Percentiles rank a stretch among this genome's conserved stretches.
These are phyloP conservation scores for Passer montanus DNA, from an alignment of 2,113 vertebrate species.

Conservation along the genomic window DNA sequence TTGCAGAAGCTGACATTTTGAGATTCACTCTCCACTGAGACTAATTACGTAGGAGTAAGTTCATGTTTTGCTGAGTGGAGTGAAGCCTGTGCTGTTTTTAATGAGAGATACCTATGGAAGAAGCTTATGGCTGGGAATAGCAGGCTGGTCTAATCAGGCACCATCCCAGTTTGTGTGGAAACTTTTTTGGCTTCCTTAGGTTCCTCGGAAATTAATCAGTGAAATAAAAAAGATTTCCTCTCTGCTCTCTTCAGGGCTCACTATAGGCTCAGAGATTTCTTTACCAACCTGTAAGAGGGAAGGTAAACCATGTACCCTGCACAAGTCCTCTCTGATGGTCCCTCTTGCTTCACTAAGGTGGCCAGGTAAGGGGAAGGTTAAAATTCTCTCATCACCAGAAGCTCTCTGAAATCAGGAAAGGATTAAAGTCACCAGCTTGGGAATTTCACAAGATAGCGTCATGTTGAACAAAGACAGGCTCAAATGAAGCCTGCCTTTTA, in stretches of 20 bases:
- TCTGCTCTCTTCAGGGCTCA: not conserved
- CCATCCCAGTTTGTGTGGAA: fast-evolving
- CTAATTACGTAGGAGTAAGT: not conserved
- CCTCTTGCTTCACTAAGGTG: not conserved
- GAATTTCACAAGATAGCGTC: not conserved
- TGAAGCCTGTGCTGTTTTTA: not conserved
- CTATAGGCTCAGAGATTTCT: not conserved
- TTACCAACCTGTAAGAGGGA: not conserved
- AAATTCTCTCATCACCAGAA: not conserved
- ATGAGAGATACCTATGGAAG: not conserved
- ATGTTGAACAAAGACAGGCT: not conserved
- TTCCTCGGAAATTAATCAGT: not conserved
- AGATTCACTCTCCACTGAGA: not conserved
- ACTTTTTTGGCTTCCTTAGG: not conserved
- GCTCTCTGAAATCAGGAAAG: not conserved
- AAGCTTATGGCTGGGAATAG: not conserved
- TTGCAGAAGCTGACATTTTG: conserved; percentile 27
- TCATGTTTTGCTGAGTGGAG: not conserved
- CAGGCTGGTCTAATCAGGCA: not conserved
- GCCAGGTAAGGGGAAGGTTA: not conserved
- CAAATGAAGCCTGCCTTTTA: not conserved
- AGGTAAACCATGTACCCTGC: fast-evolving
- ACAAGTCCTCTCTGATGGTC: fast-evolving
- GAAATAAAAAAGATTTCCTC: not conserved
- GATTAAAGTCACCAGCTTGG: not conserved